Percentiles rank a stretch among this genome's conserved stretches.
Conservation (phyloP, 2,113 vertebrate species). For the Trichechus manatus region DNA sequence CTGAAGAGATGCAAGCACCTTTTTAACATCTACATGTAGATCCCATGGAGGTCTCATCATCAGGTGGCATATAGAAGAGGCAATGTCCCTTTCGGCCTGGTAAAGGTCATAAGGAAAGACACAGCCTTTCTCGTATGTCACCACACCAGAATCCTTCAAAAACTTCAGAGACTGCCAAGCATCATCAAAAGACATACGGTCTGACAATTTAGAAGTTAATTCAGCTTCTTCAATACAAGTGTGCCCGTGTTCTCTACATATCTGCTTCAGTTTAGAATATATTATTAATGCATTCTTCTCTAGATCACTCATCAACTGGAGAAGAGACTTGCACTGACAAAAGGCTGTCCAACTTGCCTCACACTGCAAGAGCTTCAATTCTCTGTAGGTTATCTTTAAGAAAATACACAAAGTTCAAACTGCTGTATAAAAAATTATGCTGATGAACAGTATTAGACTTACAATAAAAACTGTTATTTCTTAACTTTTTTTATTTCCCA, state of each 20-base stretch:
- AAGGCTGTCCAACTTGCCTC: constrained; percentile 88
- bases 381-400: constrained; percentile 87
- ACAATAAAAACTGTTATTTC: constrained; percentile 43
- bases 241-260: constrained; percentile 87
- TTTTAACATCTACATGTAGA: constrained; percentile 84
- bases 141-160: constrained; percentile 85
- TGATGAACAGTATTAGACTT: background rate
- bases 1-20: constrained; percentile 78
- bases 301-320: constrained; percentile 83
- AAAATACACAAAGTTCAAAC: constrained; percentile 62
- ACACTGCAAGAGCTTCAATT: constrained; percentile 87
- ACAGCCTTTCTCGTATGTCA: constrained; percentile 82
- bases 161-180: constrained; percentile 89
- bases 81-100: constrained; percentile 89
- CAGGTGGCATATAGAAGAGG: constrained; percentile 82
- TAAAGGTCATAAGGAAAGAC: constrained; percentile 88
- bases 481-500: background rate
- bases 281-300: constrained; percentile 88
- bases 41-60: constrained; percentile 79
- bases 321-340: constrained; percentile 84
- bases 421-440: background rate
- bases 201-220: constrained; percentile 77
- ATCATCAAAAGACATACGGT: constrained; percentile 71
- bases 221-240: constrained; percentile 86
- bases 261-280: constrained; percentile 87